Evolutionary conservation across 2,888 invertebrate species (phyloP), one percentile per base, ranked within the genome.

Genomic region (Papilio gigon): DNA sequence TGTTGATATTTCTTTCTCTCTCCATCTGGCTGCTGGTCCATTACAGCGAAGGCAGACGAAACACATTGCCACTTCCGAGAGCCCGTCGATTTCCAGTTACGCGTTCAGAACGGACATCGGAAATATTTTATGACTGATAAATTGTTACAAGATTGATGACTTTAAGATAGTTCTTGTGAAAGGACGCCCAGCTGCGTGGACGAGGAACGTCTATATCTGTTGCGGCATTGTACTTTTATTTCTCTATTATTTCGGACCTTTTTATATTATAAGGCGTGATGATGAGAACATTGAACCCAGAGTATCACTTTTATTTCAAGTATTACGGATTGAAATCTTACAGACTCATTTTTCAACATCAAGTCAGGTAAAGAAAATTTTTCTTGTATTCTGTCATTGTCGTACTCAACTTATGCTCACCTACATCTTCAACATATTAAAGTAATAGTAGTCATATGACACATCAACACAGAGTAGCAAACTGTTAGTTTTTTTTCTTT

Each of bases 11-110:
- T 83, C 82, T 78, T 79, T 80, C 80, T 79, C 80, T 81, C 79
- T 77, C 76, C 66, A 61, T 64, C 68, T 65, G 62, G 17, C 70
- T 65, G 50, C 64, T 37, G 25, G n/a, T 42, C 60, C 37, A 61
- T 62, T 56, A 69, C 25, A 69, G 42, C 22, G 47, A 56, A 37
- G 14, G 47, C 84, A 81, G 80, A 80, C 79, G 81, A 81, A 80
- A 83, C 86, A 85, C 86, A 89, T 87, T 88, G 86, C 86, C 82
- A 83, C 85, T 89, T 88, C 87, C 84, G 83, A 86, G 88, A 88
- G 87, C 86, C 85, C 82, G 85, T 79, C 84, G 84, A 84, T 84
- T 86, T 85, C 86, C 82, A 85, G 74, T 79, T 80, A 82, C 82
- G 80, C 81, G 83, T 80, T 80, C 78, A 78, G 80, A 75, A 83